phyloP scores from a whole-genome alignment of 2,113 vertebrate genomes.

The Erythrocercus mccallii region DNA sequence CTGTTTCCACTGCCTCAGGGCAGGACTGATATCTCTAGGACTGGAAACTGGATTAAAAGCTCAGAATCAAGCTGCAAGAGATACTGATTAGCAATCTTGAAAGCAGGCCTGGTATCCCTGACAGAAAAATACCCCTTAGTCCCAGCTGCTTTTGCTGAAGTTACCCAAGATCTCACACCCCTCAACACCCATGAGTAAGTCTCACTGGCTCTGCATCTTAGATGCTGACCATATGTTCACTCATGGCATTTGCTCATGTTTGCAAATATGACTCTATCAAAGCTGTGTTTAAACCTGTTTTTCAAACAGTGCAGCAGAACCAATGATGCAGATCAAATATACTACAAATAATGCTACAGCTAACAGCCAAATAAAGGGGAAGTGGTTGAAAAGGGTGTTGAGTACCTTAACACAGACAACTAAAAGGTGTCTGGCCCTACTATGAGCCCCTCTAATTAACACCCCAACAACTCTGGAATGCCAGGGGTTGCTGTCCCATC shows the following conservation, averaged over 20 bases:
- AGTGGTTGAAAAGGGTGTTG: neutral
- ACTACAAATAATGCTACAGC: neutral
- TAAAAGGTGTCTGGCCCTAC: neutral
- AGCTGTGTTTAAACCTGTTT: neutral
- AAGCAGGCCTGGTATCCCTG: neutral
- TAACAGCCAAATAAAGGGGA: neutral
- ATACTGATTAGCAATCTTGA: neutral
- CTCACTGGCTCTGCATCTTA: neutral
- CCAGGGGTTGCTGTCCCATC: neutral
- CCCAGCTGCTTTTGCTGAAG: neutral
- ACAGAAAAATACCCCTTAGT: neutral
- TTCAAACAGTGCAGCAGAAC: constrained; percentile 8
- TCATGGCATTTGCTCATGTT: neutral
- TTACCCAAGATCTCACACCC: neutral
- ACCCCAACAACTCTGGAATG: neutral
- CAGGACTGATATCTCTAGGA: neutral
- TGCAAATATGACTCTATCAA: neutral
- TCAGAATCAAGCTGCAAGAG: constrained; percentile 1
- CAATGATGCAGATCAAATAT: neutral
- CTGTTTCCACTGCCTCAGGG: neutral
- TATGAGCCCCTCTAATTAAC: neutral
- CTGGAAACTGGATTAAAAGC: constrained; percentile 50
- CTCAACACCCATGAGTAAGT: neutral
- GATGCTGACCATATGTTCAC: neutral
- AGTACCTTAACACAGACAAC: neutral